Percentiles rank a stretch among this genome's conserved stretches.
These are phyloP conservation scores for Hirtodrosophila confusa DNA, from an alignment of 2,888 invertebrate genomes.

Conservation along the genomic window DNA sequence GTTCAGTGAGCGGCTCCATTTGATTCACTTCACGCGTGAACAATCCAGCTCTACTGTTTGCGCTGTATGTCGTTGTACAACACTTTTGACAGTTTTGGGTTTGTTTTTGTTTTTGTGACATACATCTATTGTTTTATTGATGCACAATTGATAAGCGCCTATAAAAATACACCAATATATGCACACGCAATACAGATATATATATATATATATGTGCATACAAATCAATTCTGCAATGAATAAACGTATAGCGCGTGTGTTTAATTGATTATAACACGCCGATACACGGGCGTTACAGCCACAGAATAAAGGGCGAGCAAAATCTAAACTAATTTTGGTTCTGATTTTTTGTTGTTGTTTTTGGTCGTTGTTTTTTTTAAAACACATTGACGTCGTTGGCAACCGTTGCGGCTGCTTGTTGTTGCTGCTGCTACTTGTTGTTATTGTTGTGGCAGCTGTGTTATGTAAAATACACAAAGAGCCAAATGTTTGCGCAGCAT, in stretches of 20 bases:
- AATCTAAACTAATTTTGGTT: conserved; percentile 40
- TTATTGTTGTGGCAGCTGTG: conserved; percentile 27
- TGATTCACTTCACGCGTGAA: not conserved
- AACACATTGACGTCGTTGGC: conserved; percentile 57
- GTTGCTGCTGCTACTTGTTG: conserved; percentile 18
- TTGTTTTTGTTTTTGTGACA: conserved; percentile 63
- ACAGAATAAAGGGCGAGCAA: conserved; percentile 46
- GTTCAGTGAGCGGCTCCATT: too few relatives aligned
- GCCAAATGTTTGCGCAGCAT: conserved; percentile 41
- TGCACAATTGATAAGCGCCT: conserved; percentile 52
- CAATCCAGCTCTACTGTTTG: not conserved
- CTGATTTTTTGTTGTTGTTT: conserved; percentile 7
- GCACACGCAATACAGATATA: conserved; percentile 6
- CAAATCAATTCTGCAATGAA: conserved; percentile 49
- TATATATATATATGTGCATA: conserved; percentile 16
- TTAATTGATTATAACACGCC: conserved; percentile 44
- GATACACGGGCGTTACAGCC: conserved; percentile 22
- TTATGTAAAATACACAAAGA: conserved; percentile 48
- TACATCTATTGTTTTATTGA: conserved; percentile 53
- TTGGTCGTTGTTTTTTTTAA: conserved; percentile 2
- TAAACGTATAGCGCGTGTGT: conserved; percentile 19
- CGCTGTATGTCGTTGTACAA: conserved; percentile 26
- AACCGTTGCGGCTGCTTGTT: conserved; percentile 35
- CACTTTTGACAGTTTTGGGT: conserved; percentile 46
- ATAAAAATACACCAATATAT: conserved; percentile 20